A percentile compares a stretch with the other conserved stretches of the same genome.
Evolutionary conservation across 2,797 vertebrate genomes (phyloP).

Genomic region (Megaceryle alcyon): DNA sequence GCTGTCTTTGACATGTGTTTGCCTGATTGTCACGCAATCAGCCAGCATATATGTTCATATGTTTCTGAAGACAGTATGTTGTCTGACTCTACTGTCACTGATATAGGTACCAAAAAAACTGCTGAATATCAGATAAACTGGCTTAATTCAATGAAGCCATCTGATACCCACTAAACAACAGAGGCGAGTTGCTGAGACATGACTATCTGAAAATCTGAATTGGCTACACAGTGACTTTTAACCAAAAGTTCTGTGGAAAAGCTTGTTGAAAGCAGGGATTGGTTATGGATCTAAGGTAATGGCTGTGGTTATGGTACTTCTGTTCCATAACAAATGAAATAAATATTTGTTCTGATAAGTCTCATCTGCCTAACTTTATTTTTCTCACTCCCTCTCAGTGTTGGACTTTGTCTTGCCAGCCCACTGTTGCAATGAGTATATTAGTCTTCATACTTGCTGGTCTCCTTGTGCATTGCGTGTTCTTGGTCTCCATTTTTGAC

Average conservation of each 20-base stretch:
- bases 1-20: background rate
- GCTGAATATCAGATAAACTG: background rate
- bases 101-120: background rate
- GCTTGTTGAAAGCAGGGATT: background rate
- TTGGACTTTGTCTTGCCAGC: background rate
- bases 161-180: background rate
- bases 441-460: constrained; percentile 86
- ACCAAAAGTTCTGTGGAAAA: background rate
- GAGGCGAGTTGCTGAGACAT: background rate
- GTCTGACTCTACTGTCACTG: background rate
- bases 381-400: background rate
- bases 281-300: background rate
- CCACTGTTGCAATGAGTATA: constrained; percentile 76
- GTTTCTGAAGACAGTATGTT: background rate
- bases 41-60: background rate
- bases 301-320: background rate
- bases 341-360: background rate
- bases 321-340: background rate
- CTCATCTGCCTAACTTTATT: background rate
- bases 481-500: constrained; percentile 96
- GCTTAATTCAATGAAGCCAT: background rate
- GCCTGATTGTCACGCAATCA: background rate
- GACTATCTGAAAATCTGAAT: background rate
- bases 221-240: background rate
- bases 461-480: constrained; percentile 90